Evolutionary conservation across 2,113 vertebrate genomes (phyloP).

Genomic region (Corynorhinus townsendii): DNA sequence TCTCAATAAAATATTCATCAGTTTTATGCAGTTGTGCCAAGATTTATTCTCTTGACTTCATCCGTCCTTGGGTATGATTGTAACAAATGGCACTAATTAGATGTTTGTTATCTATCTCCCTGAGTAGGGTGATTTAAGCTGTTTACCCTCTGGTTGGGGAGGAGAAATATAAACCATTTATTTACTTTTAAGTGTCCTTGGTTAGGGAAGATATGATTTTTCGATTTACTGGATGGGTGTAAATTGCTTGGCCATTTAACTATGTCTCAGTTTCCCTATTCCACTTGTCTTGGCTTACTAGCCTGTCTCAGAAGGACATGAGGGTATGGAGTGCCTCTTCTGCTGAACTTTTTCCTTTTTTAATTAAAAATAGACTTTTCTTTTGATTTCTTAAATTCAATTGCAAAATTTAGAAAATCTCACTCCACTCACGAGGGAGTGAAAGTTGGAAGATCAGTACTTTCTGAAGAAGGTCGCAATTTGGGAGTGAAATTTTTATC

Average conservation of each 20-base stretch:
- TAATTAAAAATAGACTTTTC: not conserved
- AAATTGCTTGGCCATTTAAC: not conserved
- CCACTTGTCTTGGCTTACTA: not conserved
- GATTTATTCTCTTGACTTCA: not conserved
- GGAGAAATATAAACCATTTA: not conserved
- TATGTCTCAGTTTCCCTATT: not conserved
- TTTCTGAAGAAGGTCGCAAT: slow-evolving; percentile 5
- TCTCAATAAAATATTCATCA: not conserved
- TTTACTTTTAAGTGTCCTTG: not conserved
- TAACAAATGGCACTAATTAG: not conserved
- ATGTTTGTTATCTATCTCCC: not conserved
- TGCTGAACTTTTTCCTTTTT: not conserved
- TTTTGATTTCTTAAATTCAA: slow-evolving; percentile 40
- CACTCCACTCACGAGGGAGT: not conserved
- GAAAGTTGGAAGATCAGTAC: not conserved
- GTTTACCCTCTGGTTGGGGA: not conserved
- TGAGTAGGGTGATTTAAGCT: not conserved
- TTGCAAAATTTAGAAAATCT: slow-evolving; percentile 54
- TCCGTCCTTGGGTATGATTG: not conserved
- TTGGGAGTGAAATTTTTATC: not conserved
- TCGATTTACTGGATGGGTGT: not conserved
- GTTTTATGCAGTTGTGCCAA: not conserved
- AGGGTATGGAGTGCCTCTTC: not conserved
- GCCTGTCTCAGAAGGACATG: not conserved
- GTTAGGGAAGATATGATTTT: not conserved